phyloP scores from a whole-genome alignment of 2,888 invertebrate species.

The Quadroppia sp. region DNA sequence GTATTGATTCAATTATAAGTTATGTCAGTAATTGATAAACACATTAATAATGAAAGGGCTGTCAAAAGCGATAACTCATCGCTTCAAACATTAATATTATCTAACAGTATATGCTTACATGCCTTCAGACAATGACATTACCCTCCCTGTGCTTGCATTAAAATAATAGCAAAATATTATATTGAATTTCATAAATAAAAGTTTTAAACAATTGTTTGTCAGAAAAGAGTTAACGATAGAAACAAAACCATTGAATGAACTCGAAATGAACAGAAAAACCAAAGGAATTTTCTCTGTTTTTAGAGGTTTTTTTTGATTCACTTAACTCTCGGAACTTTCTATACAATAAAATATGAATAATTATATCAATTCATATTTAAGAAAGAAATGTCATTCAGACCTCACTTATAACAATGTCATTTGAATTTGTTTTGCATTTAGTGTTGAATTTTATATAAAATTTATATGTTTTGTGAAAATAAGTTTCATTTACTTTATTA shows the following conservation, averaged over 20 bases:
- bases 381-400: slow-evolving; percentile 45
- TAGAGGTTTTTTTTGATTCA: slow-evolving; percentile 48
- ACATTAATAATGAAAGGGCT: slow-evolving; percentile 31
- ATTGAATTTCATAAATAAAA: neutral
- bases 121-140: slow-evolving; percentile 18
- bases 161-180: too few species aligned
- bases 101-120: slow-evolving; percentile 20
- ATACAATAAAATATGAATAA: slow-evolving; percentile 45
- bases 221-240: neutral
- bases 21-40: slow-evolving; percentile 33
- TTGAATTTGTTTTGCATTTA: slow-evolving; percentile 50
- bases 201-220: neutral
- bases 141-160: neutral
- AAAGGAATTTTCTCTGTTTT: slow-evolving; percentile 45
- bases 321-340: slow-evolving; percentile 48
- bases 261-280: neutral
- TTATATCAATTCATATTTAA: slow-evolving; percentile 11
- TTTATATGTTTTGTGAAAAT: too few species aligned
- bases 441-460: slow-evolving; percentile 47
- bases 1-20: slow-evolving; percentile 35
- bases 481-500: too few species aligned
- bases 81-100: slow-evolving; percentile 21
- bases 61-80: slow-evolving; percentile 18
- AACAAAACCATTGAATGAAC: neutral
- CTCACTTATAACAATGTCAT: slow-evolving; percentile 46